These are phyloP conservation scores for Scrobipalpa costella DNA, from an alignment of 2,888 invertebrate genomes.

Conservation along the genomic window DNA sequence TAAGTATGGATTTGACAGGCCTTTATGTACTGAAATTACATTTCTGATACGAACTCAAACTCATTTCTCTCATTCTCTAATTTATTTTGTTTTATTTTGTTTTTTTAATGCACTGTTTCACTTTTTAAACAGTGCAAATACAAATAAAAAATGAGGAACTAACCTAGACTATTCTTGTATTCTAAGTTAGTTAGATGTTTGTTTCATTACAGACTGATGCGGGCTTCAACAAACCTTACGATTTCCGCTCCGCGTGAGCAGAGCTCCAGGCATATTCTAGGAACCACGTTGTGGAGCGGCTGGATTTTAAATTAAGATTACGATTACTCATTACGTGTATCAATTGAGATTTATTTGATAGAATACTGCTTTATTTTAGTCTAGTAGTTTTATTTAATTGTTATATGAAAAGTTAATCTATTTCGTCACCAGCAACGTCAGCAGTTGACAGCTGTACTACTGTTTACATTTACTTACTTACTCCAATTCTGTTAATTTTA, in stretches of 20 bases:
- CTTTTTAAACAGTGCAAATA: no score
- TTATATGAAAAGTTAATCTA: not conserved
- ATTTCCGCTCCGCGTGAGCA: not conserved
- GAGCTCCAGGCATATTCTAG: not conserved
- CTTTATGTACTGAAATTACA: no score
- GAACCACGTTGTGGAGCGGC: not conserved
- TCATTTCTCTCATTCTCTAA: no score
- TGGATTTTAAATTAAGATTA: constrained; percentile 15
- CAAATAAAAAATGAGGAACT: not conserved
- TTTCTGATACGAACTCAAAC: no score
- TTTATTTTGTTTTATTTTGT: no score
- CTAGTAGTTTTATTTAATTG: not conserved
- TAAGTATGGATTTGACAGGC: no score
- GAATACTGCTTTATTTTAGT: not conserved
- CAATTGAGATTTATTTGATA: not conserved
- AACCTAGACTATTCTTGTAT: not conserved
- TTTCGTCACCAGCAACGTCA: no score
- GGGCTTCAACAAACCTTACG: constrained; percentile 2
- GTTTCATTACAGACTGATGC: not conserved
- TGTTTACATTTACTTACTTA: no score
- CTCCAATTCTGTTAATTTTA: no score
- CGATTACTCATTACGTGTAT: not conserved
- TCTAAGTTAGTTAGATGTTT: not conserved
- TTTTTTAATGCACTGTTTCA: no score
- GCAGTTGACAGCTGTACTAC: not conserved